phyloP scores from a whole-genome alignment of 2,888 invertebrate genomes.

The Sylvicola fuscatus region DNA sequence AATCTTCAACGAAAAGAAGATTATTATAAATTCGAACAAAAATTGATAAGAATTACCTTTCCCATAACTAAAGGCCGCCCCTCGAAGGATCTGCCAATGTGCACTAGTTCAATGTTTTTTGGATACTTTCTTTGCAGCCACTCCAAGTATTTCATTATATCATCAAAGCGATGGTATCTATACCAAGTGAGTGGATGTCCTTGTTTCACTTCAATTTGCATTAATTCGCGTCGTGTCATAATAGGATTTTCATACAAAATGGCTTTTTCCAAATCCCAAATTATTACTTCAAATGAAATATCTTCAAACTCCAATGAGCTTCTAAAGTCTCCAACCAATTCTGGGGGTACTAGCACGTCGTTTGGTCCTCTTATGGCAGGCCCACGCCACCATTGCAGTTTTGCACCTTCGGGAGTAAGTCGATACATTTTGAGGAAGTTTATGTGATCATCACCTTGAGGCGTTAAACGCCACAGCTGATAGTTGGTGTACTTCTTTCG shows the following conservation, averaged over 20 bases:
- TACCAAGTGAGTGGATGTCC: conserved; percentile 51
- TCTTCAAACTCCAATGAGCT: conserved; percentile 36
- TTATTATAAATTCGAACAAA: background rate
- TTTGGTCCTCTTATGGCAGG: conserved; percentile 34
- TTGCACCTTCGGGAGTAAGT: conserved; percentile 26
- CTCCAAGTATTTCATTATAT: conserved; percentile 46
- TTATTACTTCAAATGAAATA: conserved; percentile 42
- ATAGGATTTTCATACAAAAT: conserved; percentile 46
- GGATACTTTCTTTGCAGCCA: conserved; percentile 42
- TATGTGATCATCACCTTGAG: conserved; percentile 25
- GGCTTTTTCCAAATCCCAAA: conserved; percentile 54
- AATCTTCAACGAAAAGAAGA: background rate
- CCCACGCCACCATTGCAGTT: conserved; percentile 36
- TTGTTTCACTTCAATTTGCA: conserved; percentile 32
- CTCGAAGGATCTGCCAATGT: conserved; percentile 52
- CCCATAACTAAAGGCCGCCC: conserved; percentile 47
- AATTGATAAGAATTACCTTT: conserved; percentile 32
- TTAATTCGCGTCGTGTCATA: conserved; percentile 36
- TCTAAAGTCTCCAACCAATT: conserved; percentile 34
- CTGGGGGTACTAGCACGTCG: conserved; percentile 54
- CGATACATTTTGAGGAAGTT: conserved; percentile 25
- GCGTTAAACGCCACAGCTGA: conserved; percentile 29
- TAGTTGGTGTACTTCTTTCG: conserved; percentile 25
- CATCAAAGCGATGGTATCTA: conserved; percentile 47
- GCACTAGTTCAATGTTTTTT: conserved; percentile 40